These are phyloP conservation scores for Nothocercus julius DNA, from an alignment of 2,113 vertebrate genomes.

Conservation along the genomic window DNA sequence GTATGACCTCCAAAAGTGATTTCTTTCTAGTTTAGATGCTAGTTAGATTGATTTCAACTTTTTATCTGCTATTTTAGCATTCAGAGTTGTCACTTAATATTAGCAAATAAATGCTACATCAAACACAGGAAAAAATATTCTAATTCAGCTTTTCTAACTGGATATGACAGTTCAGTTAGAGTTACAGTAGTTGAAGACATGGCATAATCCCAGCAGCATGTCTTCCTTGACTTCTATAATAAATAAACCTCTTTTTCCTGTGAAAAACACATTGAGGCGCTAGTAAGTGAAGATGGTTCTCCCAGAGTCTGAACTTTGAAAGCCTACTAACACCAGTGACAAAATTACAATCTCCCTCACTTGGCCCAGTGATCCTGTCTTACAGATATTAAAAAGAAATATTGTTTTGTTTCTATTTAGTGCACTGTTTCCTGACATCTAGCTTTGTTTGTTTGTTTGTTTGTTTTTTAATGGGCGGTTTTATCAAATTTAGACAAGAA, in stretches of 20 bases:
- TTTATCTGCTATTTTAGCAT: not conserved
- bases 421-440: not conserved
- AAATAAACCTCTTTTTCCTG: conserved; percentile 32
- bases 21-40: not conserved
- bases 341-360: not conserved
- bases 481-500: not conserved
- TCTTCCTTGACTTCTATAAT: not conserved
- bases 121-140: not conserved
- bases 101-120: not conserved
- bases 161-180: conserved; percentile 33
- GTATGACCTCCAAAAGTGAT: not conserved
- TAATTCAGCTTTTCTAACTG: conserved; percentile 28
- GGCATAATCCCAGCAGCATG: conserved; percentile 21
- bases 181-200: not conserved
- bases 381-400: not conserved
- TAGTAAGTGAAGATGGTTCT: not conserved
- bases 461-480: not conserved
- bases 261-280: not conserved
- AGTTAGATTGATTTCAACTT: not conserved
- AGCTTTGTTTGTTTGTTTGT: not conserved
- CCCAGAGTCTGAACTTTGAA: not conserved
- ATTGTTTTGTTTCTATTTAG: not conserved
- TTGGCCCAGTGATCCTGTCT: not conserved
- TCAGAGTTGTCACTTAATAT: conserved; percentile 5
- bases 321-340: not conserved